These are phyloP conservation scores for Crambe crambe DNA, from an alignment of 37 sponge, comb jelly and placozoan genomes.

Conservation along the genomic window DNA sequence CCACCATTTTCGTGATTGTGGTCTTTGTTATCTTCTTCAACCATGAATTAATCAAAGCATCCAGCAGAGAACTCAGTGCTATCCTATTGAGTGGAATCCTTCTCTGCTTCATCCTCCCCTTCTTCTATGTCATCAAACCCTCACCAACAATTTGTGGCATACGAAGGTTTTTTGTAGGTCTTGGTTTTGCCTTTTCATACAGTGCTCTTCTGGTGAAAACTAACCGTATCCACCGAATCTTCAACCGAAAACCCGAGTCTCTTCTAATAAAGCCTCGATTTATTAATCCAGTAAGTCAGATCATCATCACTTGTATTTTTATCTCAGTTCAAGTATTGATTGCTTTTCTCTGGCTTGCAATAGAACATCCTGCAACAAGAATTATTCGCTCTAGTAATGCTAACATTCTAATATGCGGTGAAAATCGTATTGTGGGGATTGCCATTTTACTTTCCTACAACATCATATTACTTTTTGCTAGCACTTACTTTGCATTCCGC, in stretches of 20 bases:
- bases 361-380: slow-evolving; percentile 12
- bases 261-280: neutral
- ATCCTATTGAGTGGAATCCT: slow-evolving; percentile 55
- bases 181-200: slow-evolving; percentile 51
- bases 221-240: slow-evolving; percentile 66
- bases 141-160: slow-evolving; percentile 40
- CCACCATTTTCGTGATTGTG: slow-evolving; percentile 12
- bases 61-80: slow-evolving; percentile 73
- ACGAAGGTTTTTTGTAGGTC: slow-evolving; percentile 37
- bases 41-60: slow-evolving; percentile 52
- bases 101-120: slow-evolving; percentile 53
- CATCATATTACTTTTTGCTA: slow-evolving; percentile 37
- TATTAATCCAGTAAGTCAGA: slow-evolving; percentile 42
- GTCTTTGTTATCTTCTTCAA: slow-evolving; percentile 45
- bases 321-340: slow-evolving; percentile 54
- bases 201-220: slow-evolving; percentile 67
- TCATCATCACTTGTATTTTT: slow-evolving; percentile 50
- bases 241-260: slow-evolving; percentile 36
- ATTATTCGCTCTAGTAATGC: neutral
- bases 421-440: slow-evolving; percentile 11
- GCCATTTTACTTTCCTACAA: slow-evolving; percentile 42
- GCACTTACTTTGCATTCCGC: slow-evolving; percentile 60
- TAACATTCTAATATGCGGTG: slow-evolving; percentile 35
- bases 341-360: slow-evolving; percentile 33
- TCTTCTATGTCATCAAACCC: slow-evolving; percentile 54